Conservation (phyloP, 2,113 vertebrate species). For the Cygnus buccinator region DNA sequence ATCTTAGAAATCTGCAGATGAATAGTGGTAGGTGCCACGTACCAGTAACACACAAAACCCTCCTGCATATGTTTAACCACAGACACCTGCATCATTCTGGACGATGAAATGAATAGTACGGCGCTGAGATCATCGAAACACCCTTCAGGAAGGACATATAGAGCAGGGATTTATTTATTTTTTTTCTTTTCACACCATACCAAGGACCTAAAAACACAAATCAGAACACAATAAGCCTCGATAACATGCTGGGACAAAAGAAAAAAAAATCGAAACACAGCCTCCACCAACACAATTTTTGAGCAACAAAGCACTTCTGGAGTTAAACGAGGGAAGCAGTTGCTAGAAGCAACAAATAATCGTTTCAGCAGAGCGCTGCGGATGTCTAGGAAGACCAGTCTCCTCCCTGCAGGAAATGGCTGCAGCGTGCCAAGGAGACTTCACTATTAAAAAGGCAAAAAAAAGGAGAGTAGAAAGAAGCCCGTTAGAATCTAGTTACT, state of each 20-base stretch:
- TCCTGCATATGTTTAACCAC: accelerated
- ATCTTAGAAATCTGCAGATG: neutral
- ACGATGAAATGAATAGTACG: neutral
- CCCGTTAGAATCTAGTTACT: neutral
- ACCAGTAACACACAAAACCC: neutral
- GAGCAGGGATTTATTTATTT: neutral
- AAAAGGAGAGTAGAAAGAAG: neutral
- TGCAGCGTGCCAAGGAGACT: neutral
- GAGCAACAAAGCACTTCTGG: neutral
- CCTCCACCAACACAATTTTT: neutral
- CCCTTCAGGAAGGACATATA: neutral
- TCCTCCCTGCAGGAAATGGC: neutral
- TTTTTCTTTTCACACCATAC: neutral
- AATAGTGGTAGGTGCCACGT: neutral
- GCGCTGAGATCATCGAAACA: neutral
- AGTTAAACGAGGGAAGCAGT: neutral
- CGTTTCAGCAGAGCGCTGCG: neutral
- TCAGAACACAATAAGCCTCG: neutral
- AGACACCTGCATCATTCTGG: neutral
- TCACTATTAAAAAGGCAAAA: neutral
- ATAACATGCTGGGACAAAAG: neutral
- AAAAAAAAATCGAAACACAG: neutral
- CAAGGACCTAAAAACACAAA: neutral
- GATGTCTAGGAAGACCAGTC: neutral
- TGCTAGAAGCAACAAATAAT: constrained; percentile 25